Conservation (phyloP, 2,888 invertebrate species). For the Callyntrura sp. region DNA sequence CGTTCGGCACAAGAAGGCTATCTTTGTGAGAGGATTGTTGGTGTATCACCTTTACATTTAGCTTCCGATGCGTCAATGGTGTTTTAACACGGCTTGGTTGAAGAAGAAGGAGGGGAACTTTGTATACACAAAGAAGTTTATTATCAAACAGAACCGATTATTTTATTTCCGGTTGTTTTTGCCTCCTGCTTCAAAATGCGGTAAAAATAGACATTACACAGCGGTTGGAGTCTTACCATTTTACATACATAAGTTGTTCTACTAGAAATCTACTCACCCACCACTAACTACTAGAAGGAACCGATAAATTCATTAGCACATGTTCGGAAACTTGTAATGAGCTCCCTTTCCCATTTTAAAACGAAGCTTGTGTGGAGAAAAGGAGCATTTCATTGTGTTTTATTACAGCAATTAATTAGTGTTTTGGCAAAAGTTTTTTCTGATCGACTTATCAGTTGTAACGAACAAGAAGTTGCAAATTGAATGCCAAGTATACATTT, state of each 20-base stretch:
- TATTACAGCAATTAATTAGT: conserved; percentile 56
- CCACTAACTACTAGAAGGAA: not conserved
- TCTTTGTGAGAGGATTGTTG: no score
- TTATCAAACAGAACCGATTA: conserved; percentile 80
- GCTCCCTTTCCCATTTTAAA: not conserved
- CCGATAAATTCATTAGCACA: conserved; percentile 23
- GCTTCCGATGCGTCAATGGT: conserved; percentile 44
- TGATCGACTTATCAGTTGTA: conserved; percentile 6
- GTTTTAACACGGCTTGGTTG: conserved; percentile 35
- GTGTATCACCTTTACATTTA: not conserved
- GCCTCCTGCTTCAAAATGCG: conserved; percentile 70
- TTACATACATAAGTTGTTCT: not conserved
- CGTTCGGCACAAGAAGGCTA: no score
- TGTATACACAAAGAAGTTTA: conserved; percentile 79
- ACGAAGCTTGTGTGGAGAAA: no score
- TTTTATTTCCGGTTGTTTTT: conserved; percentile 81
- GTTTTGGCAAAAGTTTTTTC: conserved; percentile 36
- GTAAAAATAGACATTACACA: conserved; percentile 79
- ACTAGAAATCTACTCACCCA: no score
- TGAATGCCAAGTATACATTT: not conserved
- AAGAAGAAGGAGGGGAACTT: conserved; percentile 42
- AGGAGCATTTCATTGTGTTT: not conserved
- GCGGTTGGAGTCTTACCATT: conserved; percentile 33
- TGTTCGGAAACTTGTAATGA: not conserved
- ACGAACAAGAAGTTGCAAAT: not conserved